Base-by-base conservation (phyloP, 2,797 vertebrate species). In the Miichthys miiuy region DNA sequence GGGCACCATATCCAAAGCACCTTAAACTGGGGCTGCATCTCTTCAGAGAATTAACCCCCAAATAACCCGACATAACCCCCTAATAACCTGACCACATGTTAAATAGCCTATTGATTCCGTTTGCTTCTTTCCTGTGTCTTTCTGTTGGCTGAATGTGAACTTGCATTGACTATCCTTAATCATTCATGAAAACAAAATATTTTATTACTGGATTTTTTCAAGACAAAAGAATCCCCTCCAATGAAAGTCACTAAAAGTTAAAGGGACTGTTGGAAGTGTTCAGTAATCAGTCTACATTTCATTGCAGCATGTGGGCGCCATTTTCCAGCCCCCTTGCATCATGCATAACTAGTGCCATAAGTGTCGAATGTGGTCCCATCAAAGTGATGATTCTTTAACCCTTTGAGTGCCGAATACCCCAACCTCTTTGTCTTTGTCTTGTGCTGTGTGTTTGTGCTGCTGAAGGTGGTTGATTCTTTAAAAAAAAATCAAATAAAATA, bases 31-130 rank as follows among this genome's bases (percentile, higher is more conserved):
- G 88, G 82, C 95, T 96, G 94, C 95, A 95, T 94, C 94, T 96
- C 94, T 92, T 94, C 92, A 87, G 94, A 94, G 94, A 69, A 89
- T 87, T 95, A 96, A 95, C 88, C 89, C 85, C 90, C 82, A 82
- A 94, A 95, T 97, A 97, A 97, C 94, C 91, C 89, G 89, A 96
- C 95, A 95, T 97, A 97, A 97, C 95, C 95, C 94, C 94, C 91
- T 68, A 93, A 94, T 96, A 96, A 97, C 93, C 84, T 94, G 93
- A 93, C 86, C 92, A 94, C 89, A 84, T 91, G 87, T 89, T 38
- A 93, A 95, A 94, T 77, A 88, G 87, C 87, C 69, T 72, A 74
- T 63, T 82, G 87, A 80, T 71, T 84, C 63, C 77, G 67, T 84
- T 72, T 89, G 85, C 92, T 94, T 93, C 83, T 90, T 88, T 93